phyloP scores from a whole-genome alignment of 1,140 invertebrate species.

The Drosophila subobscura region DNA sequence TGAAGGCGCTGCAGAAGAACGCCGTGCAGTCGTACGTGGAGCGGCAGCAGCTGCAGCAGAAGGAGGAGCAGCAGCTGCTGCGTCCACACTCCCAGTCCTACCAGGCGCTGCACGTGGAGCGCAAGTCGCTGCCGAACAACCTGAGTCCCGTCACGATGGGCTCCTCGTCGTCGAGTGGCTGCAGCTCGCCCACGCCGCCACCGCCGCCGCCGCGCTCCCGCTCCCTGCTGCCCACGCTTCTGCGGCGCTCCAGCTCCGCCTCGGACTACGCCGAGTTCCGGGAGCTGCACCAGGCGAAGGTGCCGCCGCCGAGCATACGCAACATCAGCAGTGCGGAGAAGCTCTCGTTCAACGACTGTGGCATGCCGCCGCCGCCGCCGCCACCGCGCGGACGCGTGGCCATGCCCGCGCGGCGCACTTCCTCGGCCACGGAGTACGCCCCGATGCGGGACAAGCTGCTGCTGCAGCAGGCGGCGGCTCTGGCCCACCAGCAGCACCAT shows the following conservation, averaged over 20 bases:
- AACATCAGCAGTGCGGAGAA: constrained; percentile 78
- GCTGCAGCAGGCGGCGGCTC: constrained; percentile 71
- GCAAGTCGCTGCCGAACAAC: constrained; percentile 76
- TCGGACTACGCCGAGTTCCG: constrained; percentile 87
- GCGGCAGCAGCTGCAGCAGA: constrained; percentile 86
- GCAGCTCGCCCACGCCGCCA: constrained; percentile 83
- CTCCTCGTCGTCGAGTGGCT: constrained; percentile 83
- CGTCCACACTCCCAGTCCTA: constrained; percentile 64
- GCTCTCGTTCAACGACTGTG: constrained; percentile 78
- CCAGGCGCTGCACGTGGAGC: constrained; percentile 51
- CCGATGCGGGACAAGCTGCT: constrained; percentile 77
- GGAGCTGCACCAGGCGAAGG: constrained; percentile 70
- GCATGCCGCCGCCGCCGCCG: constrained; percentile 80
- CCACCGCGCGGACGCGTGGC: constrained; percentile 81
- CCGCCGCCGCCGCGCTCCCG: constrained; percentile 86
- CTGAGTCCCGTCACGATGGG: constrained; percentile 59
- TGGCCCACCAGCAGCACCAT: constrained; percentile 79
- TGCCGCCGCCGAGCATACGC: constrained; percentile 65
- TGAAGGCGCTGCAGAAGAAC: constrained; percentile 95
- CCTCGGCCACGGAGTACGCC: constrained; percentile 76
- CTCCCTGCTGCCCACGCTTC: constrained; percentile 83
- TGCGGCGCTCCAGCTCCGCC: constrained; percentile 87
- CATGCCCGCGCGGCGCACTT: constrained; percentile 70
- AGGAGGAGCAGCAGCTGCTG: constrained; percentile 68
- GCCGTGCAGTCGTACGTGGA: constrained; percentile 94